A percentile compares a stretch with the other conserved stretches of the same genome.
Evolutionary conservation across 2,888 invertebrate species (phyloP).

Genomic region (Tuta absoluta): DNA sequence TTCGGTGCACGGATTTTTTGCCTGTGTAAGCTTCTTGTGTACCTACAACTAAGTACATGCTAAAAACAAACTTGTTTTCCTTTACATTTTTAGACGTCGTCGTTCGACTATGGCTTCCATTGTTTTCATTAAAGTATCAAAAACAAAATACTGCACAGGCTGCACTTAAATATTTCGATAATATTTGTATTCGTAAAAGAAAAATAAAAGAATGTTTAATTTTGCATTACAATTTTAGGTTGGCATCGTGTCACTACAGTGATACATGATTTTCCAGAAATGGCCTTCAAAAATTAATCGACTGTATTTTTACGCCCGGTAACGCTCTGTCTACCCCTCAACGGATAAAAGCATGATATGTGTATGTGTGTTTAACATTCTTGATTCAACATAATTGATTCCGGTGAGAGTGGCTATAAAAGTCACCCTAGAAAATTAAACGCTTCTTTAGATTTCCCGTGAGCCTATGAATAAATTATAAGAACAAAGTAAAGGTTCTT

Average conservation of each 20-base stretch:
- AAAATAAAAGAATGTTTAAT: too few species aligned
- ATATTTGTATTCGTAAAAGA: too few species aligned
- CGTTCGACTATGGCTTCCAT: background rate
- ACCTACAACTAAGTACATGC: background rate
- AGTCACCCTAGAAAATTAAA: slow-evolving; percentile 1
- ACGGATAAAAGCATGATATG: too few species aligned
- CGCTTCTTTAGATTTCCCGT: slow-evolving; percentile 12
- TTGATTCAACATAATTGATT: background rate
- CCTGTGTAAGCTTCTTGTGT: background rate
- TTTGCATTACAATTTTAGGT: too few species aligned
- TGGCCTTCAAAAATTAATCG: too few species aligned
- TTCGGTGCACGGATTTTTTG: background rate
- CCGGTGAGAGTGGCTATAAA: slow-evolving; percentile 2
- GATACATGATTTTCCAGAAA: too few species aligned
- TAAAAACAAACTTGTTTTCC: background rate
- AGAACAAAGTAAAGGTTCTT: slow-evolving; percentile 37
- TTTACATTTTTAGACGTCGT: background rate
- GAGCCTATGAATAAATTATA: slow-evolving; percentile 22
- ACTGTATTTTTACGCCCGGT: too few species aligned
- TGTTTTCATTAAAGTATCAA: too few species aligned
- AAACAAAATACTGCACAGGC: too few species aligned
- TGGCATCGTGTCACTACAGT: too few species aligned
- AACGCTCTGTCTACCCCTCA: too few species aligned
- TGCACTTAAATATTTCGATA: too few species aligned
- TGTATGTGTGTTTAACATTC: background rate